Evolutionary conservation across 2,888 invertebrate genomes (phyloP).

Genomic region (Chloroclysta siterata): DNA sequence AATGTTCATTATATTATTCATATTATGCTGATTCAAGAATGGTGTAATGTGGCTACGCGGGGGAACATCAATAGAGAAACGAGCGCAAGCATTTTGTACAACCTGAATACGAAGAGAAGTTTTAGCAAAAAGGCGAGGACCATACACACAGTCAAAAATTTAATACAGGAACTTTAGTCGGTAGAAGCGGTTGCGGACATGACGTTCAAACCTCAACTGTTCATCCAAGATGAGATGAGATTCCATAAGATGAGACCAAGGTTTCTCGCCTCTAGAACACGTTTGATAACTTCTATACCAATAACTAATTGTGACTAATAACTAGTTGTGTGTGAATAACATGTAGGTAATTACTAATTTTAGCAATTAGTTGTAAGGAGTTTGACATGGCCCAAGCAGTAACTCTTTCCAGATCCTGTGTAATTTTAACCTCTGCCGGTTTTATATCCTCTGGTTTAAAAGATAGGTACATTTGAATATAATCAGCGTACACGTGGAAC

Average conservation of each 20-base stretch:
- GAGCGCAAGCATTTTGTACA: no score
- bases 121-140: no score
- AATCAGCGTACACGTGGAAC: neutral
- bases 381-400: no score
- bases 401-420: neutral
- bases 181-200: neutral
- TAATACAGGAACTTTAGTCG: no score
- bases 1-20: no score
- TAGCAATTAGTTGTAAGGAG: neutral
- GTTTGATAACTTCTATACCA: neutral
- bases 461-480: conserved; percentile 8
- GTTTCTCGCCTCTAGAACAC: neutral
- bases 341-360: neutral
- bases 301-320: neutral
- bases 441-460: neutral
- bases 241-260: neutral
- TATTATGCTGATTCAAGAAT: no score
- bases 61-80: no score
- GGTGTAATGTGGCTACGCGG: no score
- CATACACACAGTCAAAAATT: no score
- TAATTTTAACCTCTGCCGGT: neutral
- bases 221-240: no score
- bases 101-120: no score
- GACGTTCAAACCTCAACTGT: neutral
- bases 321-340: neutral